Percentiles rank a stretch among this genome's conserved stretches.
Evolutionary conservation across 2,113 vertebrate species (phyloP).

Genomic region (Cynopterus brachyotis): DNA sequence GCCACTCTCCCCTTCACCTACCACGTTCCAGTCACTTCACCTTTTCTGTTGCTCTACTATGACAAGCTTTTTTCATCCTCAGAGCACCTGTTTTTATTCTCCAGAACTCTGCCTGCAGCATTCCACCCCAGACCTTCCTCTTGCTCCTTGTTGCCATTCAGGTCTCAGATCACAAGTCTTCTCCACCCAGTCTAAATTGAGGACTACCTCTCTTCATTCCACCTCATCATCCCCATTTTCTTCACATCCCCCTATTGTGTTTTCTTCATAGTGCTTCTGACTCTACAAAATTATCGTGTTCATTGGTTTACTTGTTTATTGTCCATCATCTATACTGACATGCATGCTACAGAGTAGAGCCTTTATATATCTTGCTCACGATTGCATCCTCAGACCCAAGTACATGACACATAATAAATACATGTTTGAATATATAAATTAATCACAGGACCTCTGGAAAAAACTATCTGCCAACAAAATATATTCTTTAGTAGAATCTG

Average conservation of each 20-base stretch:
- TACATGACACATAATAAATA: background rate
- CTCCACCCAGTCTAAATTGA: background rate
- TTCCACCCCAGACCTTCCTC: background rate
- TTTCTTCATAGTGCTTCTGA: background rate
- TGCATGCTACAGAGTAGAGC: background rate
- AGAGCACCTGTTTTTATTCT: background rate
- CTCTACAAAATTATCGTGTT: background rate
- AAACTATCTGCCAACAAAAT: background rate
- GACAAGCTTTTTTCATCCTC: background rate
- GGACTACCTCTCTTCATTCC: background rate
- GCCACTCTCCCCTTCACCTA: background rate
- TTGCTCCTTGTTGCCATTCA: background rate
- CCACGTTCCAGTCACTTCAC: background rate
- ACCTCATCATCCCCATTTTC: background rate
- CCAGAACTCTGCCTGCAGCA: background rate
- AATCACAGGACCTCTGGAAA: background rate
- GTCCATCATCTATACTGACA: background rate
- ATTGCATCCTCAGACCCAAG: background rate
- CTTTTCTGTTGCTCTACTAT: background rate
- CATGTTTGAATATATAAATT: background rate
- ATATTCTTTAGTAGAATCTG: background rate
- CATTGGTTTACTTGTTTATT: background rate
- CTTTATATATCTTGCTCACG: background rate
- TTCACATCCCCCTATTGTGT: background rate
- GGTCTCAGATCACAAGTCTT: background rate